Base-by-base conservation (phyloP, 23 tunicate genomes). In the Trididemnum clinides region DNA sequence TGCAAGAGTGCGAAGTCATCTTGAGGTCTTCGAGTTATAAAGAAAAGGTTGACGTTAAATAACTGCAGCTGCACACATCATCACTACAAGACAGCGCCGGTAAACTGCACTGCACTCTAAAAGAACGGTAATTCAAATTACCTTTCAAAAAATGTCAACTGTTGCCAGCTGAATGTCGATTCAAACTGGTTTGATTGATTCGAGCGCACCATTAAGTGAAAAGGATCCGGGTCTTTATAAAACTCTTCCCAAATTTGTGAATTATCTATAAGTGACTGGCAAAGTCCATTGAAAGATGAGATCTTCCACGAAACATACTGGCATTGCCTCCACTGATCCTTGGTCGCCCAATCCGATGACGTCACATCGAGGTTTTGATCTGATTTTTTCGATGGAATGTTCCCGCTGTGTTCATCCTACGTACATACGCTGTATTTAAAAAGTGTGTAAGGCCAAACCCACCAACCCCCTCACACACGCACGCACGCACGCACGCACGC, bases 301-400 rank as follows among this genome's bases (percentile, higher is more conserved):
- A 89, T 51, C 50, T 89, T 94, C 84, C 82, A 82, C 33, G 88
- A 71, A 28, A 89, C n/a, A 70, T 94, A 94, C 71, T 85, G 88
- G 69, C 98, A 89, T 64, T 94, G 98, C 51, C 82, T 78, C 94
- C 93, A 94, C 33, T 80, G 20, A 3, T 85, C 86, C 4, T 50
- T 28, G 34, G 80, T 74, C 26, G 88, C 78, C 98, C 98, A 93
- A 33, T 70, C 77, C 25, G 57, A 39, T 1, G 97, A 87, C 3
- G 88, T n/a, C n/a, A n/a, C n/a, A n/a, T n/a, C n/a, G n/a, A n/a
- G n/a, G n/a, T n/a, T n/a, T n/a, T n/a, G n/a, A n/a, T n/a, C n/a
- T n/a, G n/a, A n/a, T n/a, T n/a, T n/a, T n/a, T n/a, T n/a, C n/a
- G n/a, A n/a, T n/a, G n/a, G n/a, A n/a, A n/a, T n/a, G n/a, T n/a